phyloP scores from a whole-genome alignment of 53 echinoderm and acorn worm genomes.

The Hippasteria phrygiana region DNA sequence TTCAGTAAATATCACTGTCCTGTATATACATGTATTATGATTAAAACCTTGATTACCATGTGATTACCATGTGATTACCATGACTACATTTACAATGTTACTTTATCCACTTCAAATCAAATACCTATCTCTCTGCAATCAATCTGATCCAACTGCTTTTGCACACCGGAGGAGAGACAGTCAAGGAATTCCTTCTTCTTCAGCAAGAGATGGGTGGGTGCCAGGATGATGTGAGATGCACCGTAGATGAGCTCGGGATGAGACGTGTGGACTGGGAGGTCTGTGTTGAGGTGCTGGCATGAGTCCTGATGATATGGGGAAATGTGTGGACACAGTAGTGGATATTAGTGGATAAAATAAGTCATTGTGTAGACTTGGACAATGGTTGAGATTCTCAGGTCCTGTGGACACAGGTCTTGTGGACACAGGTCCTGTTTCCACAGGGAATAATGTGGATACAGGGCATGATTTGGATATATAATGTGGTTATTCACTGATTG shows the following conservation, averaged over 20 bases:
- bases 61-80: too few species aligned
- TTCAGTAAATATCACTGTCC: too few species aligned
- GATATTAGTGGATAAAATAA: background rate
- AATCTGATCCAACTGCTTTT: slow-evolving; percentile 47
- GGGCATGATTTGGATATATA: too few species aligned
- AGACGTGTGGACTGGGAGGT: slow-evolving; percentile 76
- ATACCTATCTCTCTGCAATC: slow-evolving; percentile 60
- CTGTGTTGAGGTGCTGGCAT: background rate
- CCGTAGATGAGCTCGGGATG: slow-evolving; percentile 88
- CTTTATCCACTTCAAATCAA: too few species aligned
- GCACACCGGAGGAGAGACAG: slow-evolving; percentile 67
- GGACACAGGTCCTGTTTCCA: too few species aligned
- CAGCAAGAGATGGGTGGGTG: slow-evolving; percentile 81
- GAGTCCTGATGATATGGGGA: background rate
- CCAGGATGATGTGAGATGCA: slow-evolving; percentile 81
- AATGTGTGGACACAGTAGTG: background rate
- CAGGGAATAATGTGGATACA: too few species aligned
- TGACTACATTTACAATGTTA: too few species aligned
- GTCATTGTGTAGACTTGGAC: too few species aligned
- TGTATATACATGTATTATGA: too few species aligned
- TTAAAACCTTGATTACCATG: too few species aligned
- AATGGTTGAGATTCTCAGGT: background rate
- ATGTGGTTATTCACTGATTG: too few species aligned
- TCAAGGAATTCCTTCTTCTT: slow-evolving; percentile 79
- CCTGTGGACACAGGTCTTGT: too few species aligned